These are phyloP conservation scores for Catajapyx aquilonaris DNA, from an alignment of 1,140 invertebrate genomes.

Conservation along the genomic window DNA sequence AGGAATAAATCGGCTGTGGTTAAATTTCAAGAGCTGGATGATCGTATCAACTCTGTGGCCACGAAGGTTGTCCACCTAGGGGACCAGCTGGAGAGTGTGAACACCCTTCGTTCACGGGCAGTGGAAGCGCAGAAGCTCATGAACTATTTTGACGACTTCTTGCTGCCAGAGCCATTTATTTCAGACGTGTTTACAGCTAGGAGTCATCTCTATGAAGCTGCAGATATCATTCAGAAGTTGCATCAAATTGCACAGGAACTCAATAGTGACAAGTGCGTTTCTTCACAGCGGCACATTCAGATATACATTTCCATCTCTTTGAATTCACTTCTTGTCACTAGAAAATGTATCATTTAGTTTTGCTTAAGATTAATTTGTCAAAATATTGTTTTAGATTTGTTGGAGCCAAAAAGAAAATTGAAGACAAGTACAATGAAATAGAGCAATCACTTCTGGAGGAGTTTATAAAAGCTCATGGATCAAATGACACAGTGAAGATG, in stretches of 20 bases:
- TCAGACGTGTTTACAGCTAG: constrained; percentile 76
- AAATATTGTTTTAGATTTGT: constrained; percentile 41
- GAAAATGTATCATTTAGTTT: too few species aligned
- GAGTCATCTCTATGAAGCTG: constrained; percentile 74
- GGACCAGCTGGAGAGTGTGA: constrained; percentile 90
- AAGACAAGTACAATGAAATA: constrained; percentile 86
- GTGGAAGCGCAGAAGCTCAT: constrained; percentile 88
- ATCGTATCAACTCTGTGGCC: constrained; percentile 88
- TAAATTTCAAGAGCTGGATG: constrained; percentile 80
- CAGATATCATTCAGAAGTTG: constrained; percentile 96
- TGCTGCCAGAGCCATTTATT: constrained; percentile 61
- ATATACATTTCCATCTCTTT: too few species aligned
- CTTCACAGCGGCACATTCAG: too few species aligned
- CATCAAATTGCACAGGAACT: constrained; percentile 89
- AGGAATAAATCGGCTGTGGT: constrained; percentile 72
- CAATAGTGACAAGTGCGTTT: constrained; percentile 43
- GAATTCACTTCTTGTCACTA: too few species aligned
- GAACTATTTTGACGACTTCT: constrained; percentile 81
- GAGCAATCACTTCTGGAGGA: constrained; percentile 85
- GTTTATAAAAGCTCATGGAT: constrained; percentile 69
- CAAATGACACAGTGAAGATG: constrained; percentile 70
- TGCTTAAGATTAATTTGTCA: constrained; percentile 5
- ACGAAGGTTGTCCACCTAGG: constrained; percentile 94
- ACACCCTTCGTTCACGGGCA: constrained; percentile 76
- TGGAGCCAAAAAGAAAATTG: constrained; percentile 71